These are phyloP conservation scores for Ctena decussata DNA, from an alignment of 2,888 invertebrate species.

Conservation along the genomic window DNA sequence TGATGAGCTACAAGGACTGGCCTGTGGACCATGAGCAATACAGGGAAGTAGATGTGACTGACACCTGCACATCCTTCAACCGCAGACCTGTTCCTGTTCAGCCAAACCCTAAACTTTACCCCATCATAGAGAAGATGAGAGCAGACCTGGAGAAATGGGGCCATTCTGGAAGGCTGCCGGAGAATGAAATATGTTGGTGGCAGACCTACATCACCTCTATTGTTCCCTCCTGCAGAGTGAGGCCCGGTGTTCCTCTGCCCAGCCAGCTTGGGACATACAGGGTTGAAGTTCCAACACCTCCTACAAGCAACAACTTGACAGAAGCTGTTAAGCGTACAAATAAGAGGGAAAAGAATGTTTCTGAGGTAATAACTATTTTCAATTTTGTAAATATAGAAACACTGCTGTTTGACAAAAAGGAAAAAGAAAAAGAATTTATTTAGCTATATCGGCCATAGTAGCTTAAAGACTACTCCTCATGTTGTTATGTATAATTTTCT, in stretches of 20 bases:
- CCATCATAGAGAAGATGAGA: neutral
- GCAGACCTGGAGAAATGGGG: neutral
- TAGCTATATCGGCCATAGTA: too few species aligned
- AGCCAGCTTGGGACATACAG: neutral
- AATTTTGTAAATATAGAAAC: too few species aligned
- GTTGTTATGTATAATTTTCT: too few species aligned
- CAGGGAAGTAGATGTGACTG: neutral
- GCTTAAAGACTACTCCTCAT: too few species aligned
- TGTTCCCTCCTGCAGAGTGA: neutral
- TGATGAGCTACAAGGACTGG: neutral
- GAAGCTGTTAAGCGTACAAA: neutral
- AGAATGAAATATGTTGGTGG: neutral
- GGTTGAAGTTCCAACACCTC: neutral
- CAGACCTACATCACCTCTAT: neutral
- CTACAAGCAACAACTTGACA: neutral
- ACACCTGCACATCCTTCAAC: neutral
- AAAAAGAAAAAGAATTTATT: too few species aligned
- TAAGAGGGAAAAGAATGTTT: neutral
- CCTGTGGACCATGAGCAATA: neutral
- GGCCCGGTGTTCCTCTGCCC: neutral
- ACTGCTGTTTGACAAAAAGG: too few species aligned
- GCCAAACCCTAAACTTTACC: neutral
- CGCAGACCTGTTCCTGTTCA: neutral
- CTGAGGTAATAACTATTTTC: too few species aligned
- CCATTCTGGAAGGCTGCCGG: neutral